phyloP scores from a whole-genome alignment of 2,113 vertebrate genomes.

The Mohoua ochrocephala region DNA sequence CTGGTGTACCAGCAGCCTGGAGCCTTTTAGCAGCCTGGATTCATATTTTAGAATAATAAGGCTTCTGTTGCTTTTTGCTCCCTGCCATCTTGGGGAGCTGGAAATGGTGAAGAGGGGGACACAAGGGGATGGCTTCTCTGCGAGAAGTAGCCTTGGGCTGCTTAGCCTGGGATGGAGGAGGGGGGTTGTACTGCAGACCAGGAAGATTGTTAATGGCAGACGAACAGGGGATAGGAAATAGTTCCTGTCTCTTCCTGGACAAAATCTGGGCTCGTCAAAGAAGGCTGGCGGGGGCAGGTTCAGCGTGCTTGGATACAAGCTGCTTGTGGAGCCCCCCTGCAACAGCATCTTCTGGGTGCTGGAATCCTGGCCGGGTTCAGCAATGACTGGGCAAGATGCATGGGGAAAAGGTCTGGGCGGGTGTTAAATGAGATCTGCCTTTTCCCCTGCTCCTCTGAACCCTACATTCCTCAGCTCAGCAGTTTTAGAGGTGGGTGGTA shows the following conservation, averaged over 20 bases:
- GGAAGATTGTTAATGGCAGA: neutral
- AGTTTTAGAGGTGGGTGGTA: neutral
- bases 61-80: neutral
- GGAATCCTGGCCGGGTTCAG: neutral
- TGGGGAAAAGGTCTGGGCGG: rapidly evolving
- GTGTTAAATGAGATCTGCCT: neutral
- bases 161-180: neutral
- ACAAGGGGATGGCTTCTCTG: neutral
- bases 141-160: neutral
- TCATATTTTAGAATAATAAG: neutral
- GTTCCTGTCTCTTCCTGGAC: rapidly evolving
- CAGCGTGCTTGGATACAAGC: neutral
- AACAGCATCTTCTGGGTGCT: neutral
- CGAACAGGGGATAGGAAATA: neutral
- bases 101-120: neutral
- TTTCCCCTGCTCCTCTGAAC: neutral
- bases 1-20: neutral
- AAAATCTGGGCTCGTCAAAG: neutral
- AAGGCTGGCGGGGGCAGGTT: neutral
- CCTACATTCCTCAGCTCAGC: neutral
- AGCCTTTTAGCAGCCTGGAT: neutral
- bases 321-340: neutral
- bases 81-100: neutral
- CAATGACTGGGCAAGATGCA: neutral
- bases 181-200: neutral